Evolutionary conservation across 2,797 vertebrate species (phyloP).

Genomic region (Agapornis canus): DNA sequence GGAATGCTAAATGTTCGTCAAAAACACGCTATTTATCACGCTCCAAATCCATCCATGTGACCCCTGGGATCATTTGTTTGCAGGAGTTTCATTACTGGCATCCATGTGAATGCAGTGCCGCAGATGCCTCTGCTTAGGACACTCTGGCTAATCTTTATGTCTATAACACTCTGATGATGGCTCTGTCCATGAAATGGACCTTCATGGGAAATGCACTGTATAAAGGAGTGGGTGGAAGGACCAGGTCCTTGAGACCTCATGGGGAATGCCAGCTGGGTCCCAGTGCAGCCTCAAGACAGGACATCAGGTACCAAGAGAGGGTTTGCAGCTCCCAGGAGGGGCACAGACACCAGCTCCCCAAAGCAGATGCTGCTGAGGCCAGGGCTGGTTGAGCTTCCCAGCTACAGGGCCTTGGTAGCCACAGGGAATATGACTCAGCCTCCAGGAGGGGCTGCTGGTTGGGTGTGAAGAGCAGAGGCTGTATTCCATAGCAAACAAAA

Average conservation of each 20-base stretch:
- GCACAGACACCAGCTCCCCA: fast-evolving
- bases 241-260: fast-evolving
- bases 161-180: not conserved
- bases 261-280: not conserved
- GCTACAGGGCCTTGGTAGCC: not conserved
- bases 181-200: not conserved
- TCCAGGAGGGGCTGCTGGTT: not conserved
- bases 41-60: not conserved
- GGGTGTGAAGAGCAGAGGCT: not conserved
- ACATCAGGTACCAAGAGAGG: not conserved
- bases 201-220: not conserved
- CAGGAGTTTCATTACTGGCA: not conserved
- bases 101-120: not conserved
- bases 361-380: not conserved
- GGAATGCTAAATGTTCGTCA: not conserved
- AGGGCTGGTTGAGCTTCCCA: not conserved
- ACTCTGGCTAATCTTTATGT: not conserved
- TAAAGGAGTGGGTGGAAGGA: not conserved
- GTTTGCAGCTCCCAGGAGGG: not conserved
- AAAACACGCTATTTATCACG: not conserved
- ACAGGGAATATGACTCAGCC: not conserved
- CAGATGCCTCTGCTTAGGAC: not conserved
- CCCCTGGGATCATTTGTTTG: not conserved
- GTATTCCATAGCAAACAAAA: not conserved
- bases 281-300: not conserved